Conservation (phyloP, 2,113 vertebrate species). For the Microcebus tavaratra region DNA sequence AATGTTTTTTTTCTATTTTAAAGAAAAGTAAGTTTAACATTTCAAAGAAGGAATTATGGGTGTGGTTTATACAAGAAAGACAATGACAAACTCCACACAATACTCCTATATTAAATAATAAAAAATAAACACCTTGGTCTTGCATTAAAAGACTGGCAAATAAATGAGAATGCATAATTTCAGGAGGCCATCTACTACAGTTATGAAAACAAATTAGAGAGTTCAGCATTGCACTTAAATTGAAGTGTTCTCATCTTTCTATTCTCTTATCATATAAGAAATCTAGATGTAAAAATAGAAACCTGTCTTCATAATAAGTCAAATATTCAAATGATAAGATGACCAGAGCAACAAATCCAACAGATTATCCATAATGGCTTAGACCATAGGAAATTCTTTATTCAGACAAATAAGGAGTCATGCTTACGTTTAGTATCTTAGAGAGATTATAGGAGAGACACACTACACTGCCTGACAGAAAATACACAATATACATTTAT, state of each 20-base stretch:
- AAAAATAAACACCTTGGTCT: neutral
- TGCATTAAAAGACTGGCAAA: constrained; percentile 18
- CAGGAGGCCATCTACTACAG: neutral
- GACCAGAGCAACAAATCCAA: neutral
- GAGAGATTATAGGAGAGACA: neutral
- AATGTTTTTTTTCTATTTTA: constrained; percentile 41
- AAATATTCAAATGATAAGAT: constrained; percentile 38
- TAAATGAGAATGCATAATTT: neutral
- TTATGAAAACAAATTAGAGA: neutral
- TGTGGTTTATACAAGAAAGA: neutral
- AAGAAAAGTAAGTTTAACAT: constrained; percentile 23
- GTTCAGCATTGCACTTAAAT: neutral
- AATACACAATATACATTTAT: neutral
- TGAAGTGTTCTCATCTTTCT: neutral
- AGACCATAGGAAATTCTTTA: neutral
- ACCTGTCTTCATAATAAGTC: neutral
- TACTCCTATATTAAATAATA: neutral
- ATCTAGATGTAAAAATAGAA: constrained; percentile 3
- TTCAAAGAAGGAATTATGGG: neutral
- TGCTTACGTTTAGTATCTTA: neutral
- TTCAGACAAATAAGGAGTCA: constrained; percentile 4
- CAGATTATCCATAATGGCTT: neutral
- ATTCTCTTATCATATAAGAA: neutral
- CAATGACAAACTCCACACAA: neutral
- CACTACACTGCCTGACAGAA: neutral